Conservation (phyloP, 2,113 vertebrate species). For the Marmota flaviventris region DNA sequence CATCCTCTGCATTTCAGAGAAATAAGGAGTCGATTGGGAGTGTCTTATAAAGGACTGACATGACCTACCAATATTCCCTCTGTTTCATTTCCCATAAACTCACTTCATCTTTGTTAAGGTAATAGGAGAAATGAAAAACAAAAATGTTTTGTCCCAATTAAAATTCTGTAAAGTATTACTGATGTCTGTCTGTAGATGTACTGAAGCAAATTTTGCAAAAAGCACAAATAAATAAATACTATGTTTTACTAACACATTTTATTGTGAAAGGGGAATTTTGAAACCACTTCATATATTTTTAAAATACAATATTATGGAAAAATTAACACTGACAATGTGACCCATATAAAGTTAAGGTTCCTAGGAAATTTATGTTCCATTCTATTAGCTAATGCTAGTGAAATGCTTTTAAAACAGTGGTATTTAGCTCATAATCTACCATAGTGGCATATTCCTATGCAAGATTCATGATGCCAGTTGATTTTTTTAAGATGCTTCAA, state of each 20-base stretch:
- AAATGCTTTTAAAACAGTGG: not conserved
- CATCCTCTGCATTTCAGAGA: not conserved
- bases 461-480: not conserved
- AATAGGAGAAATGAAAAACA: not conserved
- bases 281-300: not conserved
- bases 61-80: not conserved
- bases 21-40: not conserved
- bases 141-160: not conserved
- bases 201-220: not conserved
- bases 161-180: not conserved
- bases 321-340: not conserved
- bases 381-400: not conserved
- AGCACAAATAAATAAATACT: not conserved
- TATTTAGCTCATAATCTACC: not conserved
- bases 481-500: not conserved
- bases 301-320: not conserved
- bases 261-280: not conserved
- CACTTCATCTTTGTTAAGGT: not conserved
- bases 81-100: not conserved
- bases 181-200: not conserved
- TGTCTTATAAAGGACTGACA: too few species aligned
- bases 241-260: not conserved
- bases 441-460: not conserved
- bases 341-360: not conserved
- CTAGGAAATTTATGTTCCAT: not conserved